Conservation (phyloP, 2,797 vertebrate species). For the Sebastes itinus region DNA sequence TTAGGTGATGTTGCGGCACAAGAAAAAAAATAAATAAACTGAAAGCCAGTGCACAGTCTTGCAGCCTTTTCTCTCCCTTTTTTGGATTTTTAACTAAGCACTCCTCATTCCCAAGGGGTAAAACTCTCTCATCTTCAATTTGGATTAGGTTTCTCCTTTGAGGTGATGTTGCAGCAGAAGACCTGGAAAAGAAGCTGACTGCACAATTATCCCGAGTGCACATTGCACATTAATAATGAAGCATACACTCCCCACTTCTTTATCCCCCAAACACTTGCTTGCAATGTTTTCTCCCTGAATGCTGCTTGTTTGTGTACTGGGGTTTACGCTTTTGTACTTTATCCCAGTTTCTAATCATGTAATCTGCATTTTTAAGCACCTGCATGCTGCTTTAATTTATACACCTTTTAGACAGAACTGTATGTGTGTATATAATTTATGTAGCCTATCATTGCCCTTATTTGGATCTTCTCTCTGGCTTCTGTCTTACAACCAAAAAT, state of each 20-base stretch:
- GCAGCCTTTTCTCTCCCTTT: background rate
- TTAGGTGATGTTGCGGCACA: conserved; percentile 47
- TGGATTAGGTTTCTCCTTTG: conserved; percentile 51
- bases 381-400: background rate
- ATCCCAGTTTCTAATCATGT: background rate
- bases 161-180: conserved; percentile 53
- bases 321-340: background rate
- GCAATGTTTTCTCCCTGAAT: conserved; percentile 7
- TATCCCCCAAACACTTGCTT: conserved; percentile 18
- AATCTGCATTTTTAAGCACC: background rate
- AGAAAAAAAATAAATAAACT: conserved; percentile 3
- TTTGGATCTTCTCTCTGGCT: background rate
- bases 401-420: background rate
- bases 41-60: background rate
- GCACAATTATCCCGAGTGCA: conserved; percentile 60
- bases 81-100: conserved; percentile 39
- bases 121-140: conserved; percentile 60
- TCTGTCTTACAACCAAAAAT: background rate
- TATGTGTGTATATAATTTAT: background rate
- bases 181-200: conserved; percentile 70
- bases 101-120: conserved; percentile 32
- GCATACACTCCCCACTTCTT: conserved; percentile 36
- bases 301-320: conserved; percentile 18
- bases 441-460: background rate
- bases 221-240: conserved; percentile 73